Base-by-base conservation (phyloP, 2,888 invertebrate genomes). In the Agonum fuliginosum region DNA sequence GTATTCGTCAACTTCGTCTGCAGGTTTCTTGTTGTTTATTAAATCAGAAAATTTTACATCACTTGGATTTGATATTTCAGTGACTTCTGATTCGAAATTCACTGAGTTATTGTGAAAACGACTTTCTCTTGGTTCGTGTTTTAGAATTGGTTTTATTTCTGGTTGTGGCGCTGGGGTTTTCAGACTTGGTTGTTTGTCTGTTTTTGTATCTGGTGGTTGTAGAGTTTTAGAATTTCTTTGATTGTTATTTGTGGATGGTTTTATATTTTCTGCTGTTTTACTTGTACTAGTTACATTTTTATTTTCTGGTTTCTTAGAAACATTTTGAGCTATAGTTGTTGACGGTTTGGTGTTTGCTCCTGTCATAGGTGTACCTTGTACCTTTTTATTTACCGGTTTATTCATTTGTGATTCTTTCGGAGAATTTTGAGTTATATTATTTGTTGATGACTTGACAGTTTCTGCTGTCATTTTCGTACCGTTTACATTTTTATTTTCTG, bases 1-100 rank as follows among this genome's bases (percentile, higher is more conserved):
- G 8, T 71, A 3, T 19, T 24, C n/a, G 12, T 0, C 51, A 20
- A 41, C 12, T n/a, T 17, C 51, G 24, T 51, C 24, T 20, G 27
- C 10, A 6, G 24, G 30, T 34, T 14, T 17, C n/a, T n/a, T n/a
- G n/a, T n/a, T n/a, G 8, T 65, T 65, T 58, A 30, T 58, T 65
- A 19, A 37, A 19, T 65, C 37, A 14, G 34, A 65, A 34, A 12
- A 46, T 46, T 46, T 46, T 17, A 17, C 14, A 17, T 14, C 14
- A 2, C 14, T 6, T 17, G 46, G 46, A 19, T 46, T 46, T n/a
- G 24, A 22, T 10, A 12, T 54, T 54, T 54, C 22, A n/a, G 10
- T 12, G 3, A 0, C 22, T 8, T 54, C 3, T 20, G 8, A 6
- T 0, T 22, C 67, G 20, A 41, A 41, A 22, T 67, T 41, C 5